Evolutionary conservation across 2,888 invertebrate genomes (phyloP).

Genomic region (Eledone cirrhosa): DNA sequence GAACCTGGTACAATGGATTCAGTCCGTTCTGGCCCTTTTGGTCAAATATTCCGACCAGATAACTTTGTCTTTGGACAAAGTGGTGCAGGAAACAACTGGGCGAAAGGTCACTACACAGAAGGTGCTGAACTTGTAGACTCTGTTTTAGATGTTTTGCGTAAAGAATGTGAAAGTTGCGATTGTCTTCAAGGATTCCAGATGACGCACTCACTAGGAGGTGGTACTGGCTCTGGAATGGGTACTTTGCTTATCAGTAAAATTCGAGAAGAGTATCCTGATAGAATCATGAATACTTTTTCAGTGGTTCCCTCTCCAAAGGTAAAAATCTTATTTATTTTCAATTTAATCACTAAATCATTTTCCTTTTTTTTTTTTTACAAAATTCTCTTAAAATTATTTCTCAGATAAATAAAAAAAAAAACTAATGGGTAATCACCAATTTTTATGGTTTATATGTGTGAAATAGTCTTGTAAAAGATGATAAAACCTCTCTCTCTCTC

Average conservation of each 20-base stretch:
- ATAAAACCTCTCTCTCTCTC: too few species aligned
- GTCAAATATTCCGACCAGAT: slow-evolving; percentile 93
- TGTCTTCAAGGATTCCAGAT: slow-evolving; percentile 54
- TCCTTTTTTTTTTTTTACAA: too few species aligned
- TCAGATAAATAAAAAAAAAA: too few species aligned
- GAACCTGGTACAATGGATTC: slow-evolving; percentile 99
- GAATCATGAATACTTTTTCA: slow-evolving; percentile 89
- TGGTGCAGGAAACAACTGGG: slow-evolving; percentile 71
- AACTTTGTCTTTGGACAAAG: slow-evolving; percentile 83
- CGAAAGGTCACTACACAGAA: slow-evolving; percentile 80
- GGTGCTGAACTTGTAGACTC: slow-evolving; percentile 40
- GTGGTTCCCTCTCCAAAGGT: slow-evolving; percentile 85
- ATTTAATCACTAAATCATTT: too few species aligned
- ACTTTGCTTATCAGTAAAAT: slow-evolving; percentile 54
- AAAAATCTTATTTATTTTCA: neutral
- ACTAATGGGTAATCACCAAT: too few species aligned
- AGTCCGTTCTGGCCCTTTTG: slow-evolving; percentile 91
- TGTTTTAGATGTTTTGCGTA: slow-evolving; percentile 38
- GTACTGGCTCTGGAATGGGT: slow-evolving; percentile 55
- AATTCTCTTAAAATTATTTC: too few species aligned
- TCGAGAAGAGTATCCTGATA: slow-evolving; percentile 56
- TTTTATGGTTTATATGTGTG: too few species aligned
- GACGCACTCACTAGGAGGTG: slow-evolving; percentile 53
- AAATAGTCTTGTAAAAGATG: too few species aligned
- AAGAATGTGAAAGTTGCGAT: slow-evolving; percentile 41